Percentiles rank a stretch among this genome's conserved stretches.
Evolutionary conservation across 2,888 invertebrate species (phyloP).

Genomic region (Lasiommata megera): DNA sequence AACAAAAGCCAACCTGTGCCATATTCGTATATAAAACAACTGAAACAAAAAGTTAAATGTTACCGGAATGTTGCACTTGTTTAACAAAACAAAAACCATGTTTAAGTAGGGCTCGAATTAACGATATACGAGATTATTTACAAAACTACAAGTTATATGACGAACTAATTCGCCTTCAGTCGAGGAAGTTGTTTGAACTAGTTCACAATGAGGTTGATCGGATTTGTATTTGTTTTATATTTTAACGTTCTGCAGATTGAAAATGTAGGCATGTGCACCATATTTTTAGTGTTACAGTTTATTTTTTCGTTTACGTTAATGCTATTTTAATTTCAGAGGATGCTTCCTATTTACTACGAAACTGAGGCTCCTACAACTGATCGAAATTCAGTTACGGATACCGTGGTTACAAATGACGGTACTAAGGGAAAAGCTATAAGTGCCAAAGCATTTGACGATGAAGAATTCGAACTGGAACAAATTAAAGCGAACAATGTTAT

Average conservation of each 20-base stretch:
- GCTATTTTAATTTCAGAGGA: slow-evolving; percentile 45
- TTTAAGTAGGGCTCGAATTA: slow-evolving; percentile 48
- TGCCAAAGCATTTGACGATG: slow-evolving; percentile 39
- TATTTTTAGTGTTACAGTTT: background rate
- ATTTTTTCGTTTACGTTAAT: background rate
- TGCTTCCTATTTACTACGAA: slow-evolving; percentile 45
- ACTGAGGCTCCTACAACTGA: slow-evolving; percentile 36
- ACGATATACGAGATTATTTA: slow-evolving; percentile 50
- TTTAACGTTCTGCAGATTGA: slow-evolving; percentile 17
- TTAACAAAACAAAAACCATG: slow-evolving; percentile 43
- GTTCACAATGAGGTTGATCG: slow-evolving; percentile 49
- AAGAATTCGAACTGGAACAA: slow-evolving; percentile 37
- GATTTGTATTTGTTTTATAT: slow-evolving; percentile 37
- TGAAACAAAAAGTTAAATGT: slow-evolving; percentile 3
- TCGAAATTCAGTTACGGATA: slow-evolving; percentile 29
- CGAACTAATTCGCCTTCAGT: slow-evolving; percentile 39
- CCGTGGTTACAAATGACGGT: slow-evolving; percentile 33
- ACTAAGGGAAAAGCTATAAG: slow-evolving; percentile 42
- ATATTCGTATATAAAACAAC: background rate
- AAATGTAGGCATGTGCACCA: slow-evolving; percentile 24
- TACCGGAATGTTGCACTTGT: slow-evolving; percentile 23
- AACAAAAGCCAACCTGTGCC: background rate
- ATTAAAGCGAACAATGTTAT: slow-evolving; percentile 33
- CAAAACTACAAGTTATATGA: slow-evolving; percentile 43
- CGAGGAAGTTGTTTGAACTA: slow-evolving; percentile 34